Percentiles rank a stretch among this genome's conserved stretches.
These are phyloP conservation scores for Drosophila mimica DNA, from an alignment of 2,888 invertebrate genomes.

Conservation along the genomic window DNA sequence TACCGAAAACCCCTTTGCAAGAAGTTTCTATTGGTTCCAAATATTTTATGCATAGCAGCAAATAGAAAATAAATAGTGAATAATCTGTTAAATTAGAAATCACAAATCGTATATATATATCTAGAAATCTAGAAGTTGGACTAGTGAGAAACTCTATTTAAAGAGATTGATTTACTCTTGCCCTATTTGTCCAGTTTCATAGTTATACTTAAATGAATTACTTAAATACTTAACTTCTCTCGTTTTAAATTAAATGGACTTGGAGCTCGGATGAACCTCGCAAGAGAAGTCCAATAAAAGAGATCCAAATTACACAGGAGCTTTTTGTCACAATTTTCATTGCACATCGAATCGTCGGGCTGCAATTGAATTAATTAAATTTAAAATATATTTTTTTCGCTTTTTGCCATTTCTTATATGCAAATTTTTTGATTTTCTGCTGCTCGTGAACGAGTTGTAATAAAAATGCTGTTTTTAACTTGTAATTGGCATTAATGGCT, in stretches of 20 bases:
- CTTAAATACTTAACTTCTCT: constrained; percentile 12
- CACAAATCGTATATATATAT: neutral
- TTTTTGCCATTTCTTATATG: constrained; percentile 34
- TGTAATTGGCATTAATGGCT: constrained; percentile 41
- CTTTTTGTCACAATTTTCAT: neutral
- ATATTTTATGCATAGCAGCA: neutral
- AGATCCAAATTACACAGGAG: constrained; percentile 7
- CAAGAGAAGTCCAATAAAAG: constrained; percentile 22
- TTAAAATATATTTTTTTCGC: constrained; percentile 19
- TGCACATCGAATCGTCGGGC: constrained; percentile 24
- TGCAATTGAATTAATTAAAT: constrained; percentile 59
- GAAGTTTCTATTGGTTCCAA: neutral
- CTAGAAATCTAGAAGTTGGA: neutral
- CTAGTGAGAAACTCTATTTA: neutral
- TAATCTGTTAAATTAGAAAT: neutral
- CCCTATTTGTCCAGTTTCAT: neutral
- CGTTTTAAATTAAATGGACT: constrained; percentile 1
- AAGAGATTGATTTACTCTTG: neutral
- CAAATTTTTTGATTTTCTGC: constrained; percentile 48
- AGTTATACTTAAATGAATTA: neutral
- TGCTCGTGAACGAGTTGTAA: constrained; percentile 25
- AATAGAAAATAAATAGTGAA: neutral
- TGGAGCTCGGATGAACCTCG: constrained; percentile 1
- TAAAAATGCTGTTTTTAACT: constrained; percentile 25
- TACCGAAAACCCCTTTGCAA: neutral